Conservation (phyloP, 1,140 invertebrate genomes). For the fruit fly (Drosophila melanogaster) region Release_6_plus_ISO1_MT NT_033777.3:4988001-4988500, state of each 20-base stretch:
- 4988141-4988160: neutral
- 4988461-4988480: slow-evolving; percentile 4
- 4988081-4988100: no score
- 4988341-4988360: slow-evolving; percentile 88
- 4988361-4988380: slow-evolving; percentile 86
- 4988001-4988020: no score
- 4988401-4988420: slow-evolving; percentile 87
- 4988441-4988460: slow-evolving; percentile 88
- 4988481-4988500: slow-evolving; percentile 15
- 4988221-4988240: neutral
- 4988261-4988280: slow-evolving; percentile 86
- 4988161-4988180: no score
- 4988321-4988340: slow-evolving; percentile 88
- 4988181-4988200: neutral
- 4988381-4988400: slow-evolving; percentile 87
- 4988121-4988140: no score
- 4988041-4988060: no score
- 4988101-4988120: no score
- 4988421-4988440: slow-evolving; percentile 88
- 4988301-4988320: slow-evolving; percentile 88
- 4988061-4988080: no score
- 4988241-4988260: slow-evolving; percentile 85
- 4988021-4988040: no score
- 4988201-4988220: neutral
- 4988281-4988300: slow-evolving; percentile 88